phyloP scores from a whole-genome alignment of 2,797 vertebrate genomes.

The Falco novaeseelandiae region DNA sequence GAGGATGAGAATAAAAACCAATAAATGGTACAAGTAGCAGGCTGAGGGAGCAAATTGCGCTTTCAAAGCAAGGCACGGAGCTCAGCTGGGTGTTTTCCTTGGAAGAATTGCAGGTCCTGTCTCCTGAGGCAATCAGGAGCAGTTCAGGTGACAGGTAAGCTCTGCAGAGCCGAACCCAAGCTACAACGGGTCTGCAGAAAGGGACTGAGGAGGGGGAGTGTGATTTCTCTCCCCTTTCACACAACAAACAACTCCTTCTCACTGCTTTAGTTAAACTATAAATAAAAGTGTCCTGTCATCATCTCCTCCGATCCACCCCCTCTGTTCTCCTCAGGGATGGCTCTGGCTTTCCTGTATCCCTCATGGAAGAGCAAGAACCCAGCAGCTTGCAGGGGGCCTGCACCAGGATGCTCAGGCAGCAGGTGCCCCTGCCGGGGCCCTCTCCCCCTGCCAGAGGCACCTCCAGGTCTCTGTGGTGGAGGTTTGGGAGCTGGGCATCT shows the following conservation, averaged over 20 bases:
- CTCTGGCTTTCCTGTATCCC: not conserved
- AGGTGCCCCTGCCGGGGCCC: no score
- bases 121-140: not conserved
- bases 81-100: not conserved
- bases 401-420: rapidly evolving
- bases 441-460: not conserved
- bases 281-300: not conserved
- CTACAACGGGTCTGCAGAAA: not conserved
- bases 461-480: not conserved
- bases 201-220: not conserved
- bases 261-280: not conserved
- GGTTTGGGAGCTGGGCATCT: not conserved
- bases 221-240: not conserved
- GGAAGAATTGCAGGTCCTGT: not conserved
- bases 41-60: not conserved
- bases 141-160: not conserved
- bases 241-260: not conserved
- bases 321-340: not conserved
- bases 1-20: not conserved
- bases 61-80: not conserved
- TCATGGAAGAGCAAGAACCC: not conserved
- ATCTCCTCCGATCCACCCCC: not conserved
- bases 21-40: not conserved
- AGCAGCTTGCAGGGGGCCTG: not conserved
- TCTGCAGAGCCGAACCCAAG: not conserved